Evolutionary conservation across 2,888 invertebrate species (phyloP).

Genomic region (Clitarchus hookeri): DNA sequence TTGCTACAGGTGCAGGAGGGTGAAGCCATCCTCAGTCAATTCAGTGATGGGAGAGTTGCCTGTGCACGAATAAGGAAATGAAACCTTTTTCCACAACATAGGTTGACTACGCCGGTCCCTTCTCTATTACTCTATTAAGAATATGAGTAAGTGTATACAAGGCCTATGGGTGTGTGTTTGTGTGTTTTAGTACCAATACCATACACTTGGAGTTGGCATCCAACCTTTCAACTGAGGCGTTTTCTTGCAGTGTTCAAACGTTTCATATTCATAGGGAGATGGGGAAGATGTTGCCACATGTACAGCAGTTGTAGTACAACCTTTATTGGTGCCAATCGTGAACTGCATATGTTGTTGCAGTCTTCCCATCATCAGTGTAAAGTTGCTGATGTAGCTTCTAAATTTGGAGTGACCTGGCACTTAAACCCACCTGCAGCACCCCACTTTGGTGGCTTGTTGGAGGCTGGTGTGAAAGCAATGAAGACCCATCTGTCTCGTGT

Average conservation of each 20-base stretch:
- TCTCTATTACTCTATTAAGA: too few relatives aligned
- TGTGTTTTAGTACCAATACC: not conserved
- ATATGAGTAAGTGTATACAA: not conserved
- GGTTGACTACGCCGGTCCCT: too few relatives aligned
- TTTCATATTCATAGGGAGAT: not conserved
- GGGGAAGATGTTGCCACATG: not conserved
- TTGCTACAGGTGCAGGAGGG: too few relatives aligned
- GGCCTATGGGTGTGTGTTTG: not conserved
- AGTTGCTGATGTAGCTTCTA: not conserved
- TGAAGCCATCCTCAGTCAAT: too few relatives aligned
- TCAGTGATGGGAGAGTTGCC: too few relatives aligned
- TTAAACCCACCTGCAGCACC: not conserved
- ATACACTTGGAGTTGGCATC: not conserved
- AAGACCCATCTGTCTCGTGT: not conserved
- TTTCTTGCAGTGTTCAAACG: not conserved
- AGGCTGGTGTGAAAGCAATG: not conserved
- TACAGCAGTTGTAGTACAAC: not conserved
- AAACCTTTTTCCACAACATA: too few relatives aligned
- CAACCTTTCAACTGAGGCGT: not conserved
- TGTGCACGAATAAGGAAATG: too few relatives aligned
- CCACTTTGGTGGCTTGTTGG: not conserved
- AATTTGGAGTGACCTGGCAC: not conserved
- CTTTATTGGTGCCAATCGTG: not conserved
- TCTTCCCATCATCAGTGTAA: not conserved
- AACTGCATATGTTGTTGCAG: not conserved